Percentiles rank a stretch among this genome's conserved stretches.
Evolutionary conservation across 2,113 vertebrate genomes (phyloP).

Genomic region (Theristicus caerulescens): DNA sequence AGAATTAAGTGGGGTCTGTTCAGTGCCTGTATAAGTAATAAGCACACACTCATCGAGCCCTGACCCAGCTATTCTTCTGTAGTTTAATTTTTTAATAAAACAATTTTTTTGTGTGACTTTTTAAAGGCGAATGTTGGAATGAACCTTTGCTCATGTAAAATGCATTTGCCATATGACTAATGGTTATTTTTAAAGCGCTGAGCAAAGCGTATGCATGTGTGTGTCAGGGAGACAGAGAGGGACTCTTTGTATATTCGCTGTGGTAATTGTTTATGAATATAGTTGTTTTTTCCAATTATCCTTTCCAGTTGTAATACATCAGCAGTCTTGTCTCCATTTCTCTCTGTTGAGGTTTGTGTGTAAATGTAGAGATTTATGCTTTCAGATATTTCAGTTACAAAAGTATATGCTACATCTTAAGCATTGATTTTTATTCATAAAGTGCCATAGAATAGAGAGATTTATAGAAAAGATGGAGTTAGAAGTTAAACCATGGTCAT

Average conservation of each 20-base stretch:
- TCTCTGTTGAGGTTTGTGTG: neutral
- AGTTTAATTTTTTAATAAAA: conserved; percentile 12
- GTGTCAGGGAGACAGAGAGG: neutral
- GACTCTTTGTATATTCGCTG: conserved; percentile 12
- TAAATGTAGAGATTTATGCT: neutral
- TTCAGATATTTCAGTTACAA: neutral
- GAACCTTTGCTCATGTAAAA: conserved; percentile 8
- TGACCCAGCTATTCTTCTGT: neutral
- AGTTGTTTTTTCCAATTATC: conserved; percentile 35
- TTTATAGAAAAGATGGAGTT: neutral
- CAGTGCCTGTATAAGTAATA: neutral
- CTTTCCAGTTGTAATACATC: neutral
- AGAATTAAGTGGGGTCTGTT: conserved; percentile 11
- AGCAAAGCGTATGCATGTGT: neutral
- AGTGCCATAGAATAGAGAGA: neutral
- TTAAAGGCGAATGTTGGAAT: neutral
- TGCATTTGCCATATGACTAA: conserved; percentile 12
- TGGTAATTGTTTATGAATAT: conserved; percentile 26
- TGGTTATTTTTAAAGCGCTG: conserved; percentile 16
- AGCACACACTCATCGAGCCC: neutral
- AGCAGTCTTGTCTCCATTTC: neutral
- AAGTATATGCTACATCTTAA: neutral
- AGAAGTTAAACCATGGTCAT: neutral
- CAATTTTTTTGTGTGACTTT: neutral
- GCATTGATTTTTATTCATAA: neutral